Evolutionary conservation across 2,888 invertebrate species (phyloP).

Genomic region (Epinotia ramella): DNA sequence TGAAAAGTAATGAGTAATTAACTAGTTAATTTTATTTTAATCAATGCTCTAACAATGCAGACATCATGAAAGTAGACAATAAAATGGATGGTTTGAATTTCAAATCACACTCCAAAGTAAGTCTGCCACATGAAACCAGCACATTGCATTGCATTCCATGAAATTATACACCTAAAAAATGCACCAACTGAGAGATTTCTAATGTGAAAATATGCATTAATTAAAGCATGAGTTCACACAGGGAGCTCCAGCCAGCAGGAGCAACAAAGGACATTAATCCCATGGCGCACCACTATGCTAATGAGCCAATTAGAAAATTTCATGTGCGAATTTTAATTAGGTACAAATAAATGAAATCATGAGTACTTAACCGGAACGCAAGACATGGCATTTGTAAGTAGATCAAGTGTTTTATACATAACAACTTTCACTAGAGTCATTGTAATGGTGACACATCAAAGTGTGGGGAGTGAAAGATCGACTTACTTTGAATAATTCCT

Average conservation of each 20-base stretch:
- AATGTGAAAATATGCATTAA: slow-evolving; percentile 48
- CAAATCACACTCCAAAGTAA: slow-evolving; percentile 50
- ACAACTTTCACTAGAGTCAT: slow-evolving; percentile 86
- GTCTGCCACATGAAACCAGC: slow-evolving; percentile 47
- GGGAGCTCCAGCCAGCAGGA: slow-evolving; percentile 11
- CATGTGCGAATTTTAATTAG: slow-evolving; percentile 83
- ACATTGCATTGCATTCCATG: slow-evolving; percentile 48
- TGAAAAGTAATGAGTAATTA: slow-evolving; percentile 33
- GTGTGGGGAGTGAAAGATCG: slow-evolving; percentile 84
- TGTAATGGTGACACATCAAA: slow-evolving; percentile 86
- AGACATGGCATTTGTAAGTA: slow-evolving; percentile 86
- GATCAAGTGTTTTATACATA: slow-evolving; percentile 86
- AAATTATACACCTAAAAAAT: slow-evolving; percentile 49
- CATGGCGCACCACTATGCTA: slow-evolving; percentile 66
- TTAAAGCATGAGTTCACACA: slow-evolving; percentile 37
- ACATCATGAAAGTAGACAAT: slow-evolving; percentile 49
- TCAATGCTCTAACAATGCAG: slow-evolving; percentile 40
- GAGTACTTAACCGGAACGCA: slow-evolving; percentile 85
- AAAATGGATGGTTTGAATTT: slow-evolving; percentile 50
- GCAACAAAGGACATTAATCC: slow-evolving; percentile 40
- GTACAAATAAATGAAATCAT: slow-evolving; percentile 85
- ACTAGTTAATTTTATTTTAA: slow-evolving; percentile 40
- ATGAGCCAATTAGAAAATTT: slow-evolving; percentile 84
- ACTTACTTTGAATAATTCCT: slow-evolving; percentile 93
- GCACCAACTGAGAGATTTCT: slow-evolving; percentile 46